Evolutionary conservation across 2,888 invertebrate genomes (phyloP).

Genomic region (Ochlodes sylvanus): DNA sequence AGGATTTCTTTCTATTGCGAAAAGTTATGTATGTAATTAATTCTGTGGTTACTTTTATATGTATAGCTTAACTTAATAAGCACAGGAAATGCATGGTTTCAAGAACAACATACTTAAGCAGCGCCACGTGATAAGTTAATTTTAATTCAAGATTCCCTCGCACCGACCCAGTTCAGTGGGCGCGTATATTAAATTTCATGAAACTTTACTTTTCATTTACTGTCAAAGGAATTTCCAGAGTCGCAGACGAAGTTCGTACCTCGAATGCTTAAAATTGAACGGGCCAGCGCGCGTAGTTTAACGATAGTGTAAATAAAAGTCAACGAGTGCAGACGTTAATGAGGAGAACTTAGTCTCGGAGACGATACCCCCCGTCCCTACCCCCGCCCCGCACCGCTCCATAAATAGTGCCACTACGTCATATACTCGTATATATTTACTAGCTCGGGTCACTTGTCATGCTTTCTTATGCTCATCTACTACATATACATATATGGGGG

Average conservation of each 20-base stretch:
- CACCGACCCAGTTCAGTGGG: not conserved
- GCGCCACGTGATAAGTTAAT: not conserved
- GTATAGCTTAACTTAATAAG: no score
- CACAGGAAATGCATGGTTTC: no score
- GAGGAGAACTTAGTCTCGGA: slow-evolving; percentile 10
- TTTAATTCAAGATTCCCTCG: not conserved
- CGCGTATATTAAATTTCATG: slow-evolving; percentile 16
- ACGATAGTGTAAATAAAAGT: slow-evolving; percentile 20
- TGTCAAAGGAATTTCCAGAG: slow-evolving; percentile 14
- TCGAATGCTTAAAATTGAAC: slow-evolving; percentile 19
- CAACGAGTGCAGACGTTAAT: slow-evolving; percentile 19
- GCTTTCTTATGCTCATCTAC: no score
- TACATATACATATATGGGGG: no score
- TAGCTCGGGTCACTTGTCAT: no score
- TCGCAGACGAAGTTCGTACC: slow-evolving; percentile 16
- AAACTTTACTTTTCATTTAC: slow-evolving; percentile 24
- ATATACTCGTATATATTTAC: no score
- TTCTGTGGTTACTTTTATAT: no score
- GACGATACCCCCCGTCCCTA: not conserved
- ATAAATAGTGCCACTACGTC: no score
- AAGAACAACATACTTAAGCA: no score
- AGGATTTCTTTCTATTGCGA: no score
- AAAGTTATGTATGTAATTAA: no score
- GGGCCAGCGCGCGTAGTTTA: slow-evolving; percentile 8
- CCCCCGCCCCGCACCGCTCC: no score